Base-by-base conservation (phyloP, 2,113 vertebrate species). In the Acrocephalus arundinaceus region DNA sequence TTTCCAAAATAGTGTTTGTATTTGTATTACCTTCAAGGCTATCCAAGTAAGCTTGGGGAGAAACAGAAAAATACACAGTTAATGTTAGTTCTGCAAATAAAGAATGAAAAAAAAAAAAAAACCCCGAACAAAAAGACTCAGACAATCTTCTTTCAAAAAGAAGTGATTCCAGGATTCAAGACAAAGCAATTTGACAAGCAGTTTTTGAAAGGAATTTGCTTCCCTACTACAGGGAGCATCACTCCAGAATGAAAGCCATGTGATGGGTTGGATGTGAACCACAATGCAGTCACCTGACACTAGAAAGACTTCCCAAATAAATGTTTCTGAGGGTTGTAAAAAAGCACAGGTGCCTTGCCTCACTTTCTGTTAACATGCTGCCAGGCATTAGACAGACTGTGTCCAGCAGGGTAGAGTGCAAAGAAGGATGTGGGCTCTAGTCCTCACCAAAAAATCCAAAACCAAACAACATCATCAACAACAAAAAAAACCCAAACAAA, bases 21-120 rank as follows among this genome's bases (percentile, higher is more conserved):
- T 67, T 77, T 88, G 75, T 93, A 98, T 99, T 99, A 99, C 99
- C 99, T 99, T 99, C 99, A 99, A 99, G 98, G 99, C 99, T 99
- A 99, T 99, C 99, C 99, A 99, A 99, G 99, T 99, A 98, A 99
- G 99, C 99, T 99, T 99, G 98, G 96, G 98, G 98, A 98, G 94
- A 98, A 98, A 98, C 97, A 96, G 98, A 97, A 98, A 97, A 98
- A 98, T 97, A 98, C 96, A 98, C 18, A 96, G 90, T 98, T 98
- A 98, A 98, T 37, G 93, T 98, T 97, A 98, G 96, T 95, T 91
- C 83, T 92, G 94, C 81, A 93, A 94, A 87, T 85, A 94, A 95
- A 72, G 86, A 94, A 86, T 73, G n/a, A 75, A 82, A 85, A 86
- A 73, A 61, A 11, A 6, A 20, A 45, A 39, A 37, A 79, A 80